Evolutionary conservation across 2,797 vertebrate species (phyloP).

Genomic region (Sebastes kiyomatsui): DNA sequence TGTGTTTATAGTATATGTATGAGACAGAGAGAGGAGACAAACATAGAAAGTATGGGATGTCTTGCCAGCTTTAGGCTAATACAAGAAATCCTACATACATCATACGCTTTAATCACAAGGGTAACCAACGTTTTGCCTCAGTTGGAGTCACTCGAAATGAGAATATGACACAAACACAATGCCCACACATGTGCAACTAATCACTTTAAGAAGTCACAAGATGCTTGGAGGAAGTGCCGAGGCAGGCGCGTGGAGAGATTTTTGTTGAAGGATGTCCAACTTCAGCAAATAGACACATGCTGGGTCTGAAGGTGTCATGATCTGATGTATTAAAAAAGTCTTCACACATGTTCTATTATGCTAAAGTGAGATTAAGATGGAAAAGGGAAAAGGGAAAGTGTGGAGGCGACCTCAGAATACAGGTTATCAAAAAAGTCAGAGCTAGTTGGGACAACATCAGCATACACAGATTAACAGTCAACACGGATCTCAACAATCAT

Average conservation of each 20-base stretch:
- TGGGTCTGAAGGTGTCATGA: background rate
- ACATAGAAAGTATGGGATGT: slow-evolving; percentile 1
- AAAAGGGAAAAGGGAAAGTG: background rate
- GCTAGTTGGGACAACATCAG: slow-evolving; percentile 10
- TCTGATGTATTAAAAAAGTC: background rate
- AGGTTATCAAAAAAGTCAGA: slow-evolving; percentile 15
- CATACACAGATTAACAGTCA: background rate
- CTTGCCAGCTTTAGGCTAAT: slow-evolving; percentile 11
- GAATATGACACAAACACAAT: slow-evolving; percentile 22
- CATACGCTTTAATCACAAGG: slow-evolving; percentile 29
- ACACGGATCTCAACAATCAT: background rate
- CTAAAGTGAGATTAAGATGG: slow-evolving; percentile 16
- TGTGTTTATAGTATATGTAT: slow-evolving; percentile 11
- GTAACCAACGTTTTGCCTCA: background rate
- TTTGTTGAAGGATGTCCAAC: slow-evolving; percentile 4
- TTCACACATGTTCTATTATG: background rate
- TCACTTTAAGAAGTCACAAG: slow-evolving; percentile 9
- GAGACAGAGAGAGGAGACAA: background rate
- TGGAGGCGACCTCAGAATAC: slow-evolving; percentile 11
- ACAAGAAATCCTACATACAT: background rate
- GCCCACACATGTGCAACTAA: slow-evolving; percentile 19
- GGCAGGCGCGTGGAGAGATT: background rate
- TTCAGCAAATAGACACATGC: background rate
- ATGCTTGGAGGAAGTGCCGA: background rate
- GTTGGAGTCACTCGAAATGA: slow-evolving; percentile 18